A percentile compares a stretch with the other conserved stretches of the same genome.
Evolutionary conservation across 1,140 invertebrate genomes (phyloP).

Genomic region (Drosophila novamexicana): DNA sequence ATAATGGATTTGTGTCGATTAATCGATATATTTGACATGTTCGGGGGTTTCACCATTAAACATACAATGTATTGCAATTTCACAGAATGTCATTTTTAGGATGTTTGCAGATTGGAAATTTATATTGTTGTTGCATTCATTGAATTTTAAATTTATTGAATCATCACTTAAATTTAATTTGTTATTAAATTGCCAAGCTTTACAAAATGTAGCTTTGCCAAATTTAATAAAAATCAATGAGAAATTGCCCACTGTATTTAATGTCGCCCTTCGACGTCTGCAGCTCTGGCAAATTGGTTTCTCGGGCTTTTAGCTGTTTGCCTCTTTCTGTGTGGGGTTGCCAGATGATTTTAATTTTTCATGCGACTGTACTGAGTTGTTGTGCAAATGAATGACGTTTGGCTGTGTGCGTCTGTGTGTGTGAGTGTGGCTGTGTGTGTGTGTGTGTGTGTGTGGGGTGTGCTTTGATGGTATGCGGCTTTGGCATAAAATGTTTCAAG

Average conservation of each 20-base stretch:
- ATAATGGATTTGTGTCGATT: no score
- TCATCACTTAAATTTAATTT: not conserved
- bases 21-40: no score
- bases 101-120: no score
- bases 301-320: constrained; percentile 10
- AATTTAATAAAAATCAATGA: no score
- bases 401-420: not conserved
- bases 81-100: no score
- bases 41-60: no score
- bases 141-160: not conserved
- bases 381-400: not conserved
- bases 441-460: not conserved
- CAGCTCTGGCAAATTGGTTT: constrained; percentile 23
- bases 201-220: no score
- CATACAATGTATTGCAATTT: no score
- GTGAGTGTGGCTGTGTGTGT: constrained; percentile 12
- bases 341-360: constrained; percentile 60
- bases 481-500: constrained; percentile 71
- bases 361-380: constrained; percentile 59
- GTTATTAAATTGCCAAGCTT: not conserved
- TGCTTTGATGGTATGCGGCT: constrained; percentile 18
- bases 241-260: constrained; percentile 16
- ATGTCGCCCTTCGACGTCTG: constrained; percentile 15
- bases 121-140: no score
- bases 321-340: constrained; percentile 41